A percentile compares a stretch with the other conserved stretches of the same genome.
Evolutionary conservation across 2,888 invertebrate genomes (phyloP).

Genomic region (Bombylius discolor): DNA sequence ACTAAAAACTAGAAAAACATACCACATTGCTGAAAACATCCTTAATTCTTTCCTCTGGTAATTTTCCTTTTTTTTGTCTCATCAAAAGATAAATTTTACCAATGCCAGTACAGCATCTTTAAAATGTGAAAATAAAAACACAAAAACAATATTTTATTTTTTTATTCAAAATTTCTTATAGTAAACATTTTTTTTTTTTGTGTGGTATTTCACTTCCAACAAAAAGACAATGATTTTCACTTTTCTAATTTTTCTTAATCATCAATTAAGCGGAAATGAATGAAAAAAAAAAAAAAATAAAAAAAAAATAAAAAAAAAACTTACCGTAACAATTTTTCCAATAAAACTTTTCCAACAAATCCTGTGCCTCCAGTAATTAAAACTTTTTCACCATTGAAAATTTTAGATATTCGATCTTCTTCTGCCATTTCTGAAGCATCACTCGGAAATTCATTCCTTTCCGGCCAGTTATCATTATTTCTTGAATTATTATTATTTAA

Average conservation of each 20-base stretch:
- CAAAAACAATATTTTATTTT: not conserved
- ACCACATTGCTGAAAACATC: slow-evolving; percentile 66
- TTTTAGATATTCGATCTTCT: slow-evolving; percentile 12
- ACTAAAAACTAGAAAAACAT: slow-evolving; percentile 30
- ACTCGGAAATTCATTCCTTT: not conserved
- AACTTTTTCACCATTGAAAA: slow-evolving; percentile 6
- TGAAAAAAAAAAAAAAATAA: not conserved
- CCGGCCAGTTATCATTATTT: not conserved
- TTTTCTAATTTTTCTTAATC: no score
- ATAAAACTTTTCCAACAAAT: not conserved
- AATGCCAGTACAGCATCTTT: slow-evolving; percentile 51
- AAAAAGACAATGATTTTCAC: no score
- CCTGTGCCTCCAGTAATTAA: slow-evolving; percentile 9
- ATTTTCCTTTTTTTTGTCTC: slow-evolving; percentile 64
- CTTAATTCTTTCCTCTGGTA: slow-evolving; percentile 52
- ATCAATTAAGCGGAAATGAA: no score
- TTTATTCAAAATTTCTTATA: no score
- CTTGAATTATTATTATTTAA: not conserved
- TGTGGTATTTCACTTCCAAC: no score
- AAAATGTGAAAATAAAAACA: not conserved
- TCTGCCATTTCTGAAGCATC: not conserved
- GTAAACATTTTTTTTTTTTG: no score
- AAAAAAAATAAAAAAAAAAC: not conserved
- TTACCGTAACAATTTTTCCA: not conserved
- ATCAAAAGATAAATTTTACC: slow-evolving; percentile 62